Evolutionary conservation across 2,888 invertebrate species (phyloP), one percentile per base, ranked within the genome.

Genomic region (Synergus umbraculus): DNA sequence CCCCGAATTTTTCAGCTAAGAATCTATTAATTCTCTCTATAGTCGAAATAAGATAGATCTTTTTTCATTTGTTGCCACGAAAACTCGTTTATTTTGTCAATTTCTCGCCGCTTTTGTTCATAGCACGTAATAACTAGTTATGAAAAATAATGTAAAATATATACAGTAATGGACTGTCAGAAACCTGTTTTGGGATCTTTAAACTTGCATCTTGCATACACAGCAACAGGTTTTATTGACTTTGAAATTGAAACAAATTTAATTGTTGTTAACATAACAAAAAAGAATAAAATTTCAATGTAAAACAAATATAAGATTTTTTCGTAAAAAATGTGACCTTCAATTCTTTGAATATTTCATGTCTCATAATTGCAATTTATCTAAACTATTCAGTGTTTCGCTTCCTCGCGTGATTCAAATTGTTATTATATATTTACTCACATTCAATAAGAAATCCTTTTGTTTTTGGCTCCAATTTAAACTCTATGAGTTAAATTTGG

Each of bases 131-230:
- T 46, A 69, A 22, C 9, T 49, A 18, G 15, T 44, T 13, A 13
- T 44, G 18, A 66, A 43, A 66, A 67, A 43, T 29, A 29, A 29
- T 29, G 29, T 29, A 49, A 29, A 49, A 13, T 29, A 29, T 29
- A 29, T 15, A 22, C 22, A 12, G 29, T 46, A 46, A 69, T 69
- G 13, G 8, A 46, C n/a, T n/a, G n/a, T 54, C n/a, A 54, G n/a
- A 69, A 46, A 69, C 69, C 66, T 18, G 66, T 69, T 69, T 46
- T 9, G 29, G 1, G 29, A 49, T 49, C 22, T 49, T 22, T 15
- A 69, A 69, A 69, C 69, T 69, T 49, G 69, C 46, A 46, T 7
- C 46, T 54, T 54, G n/a, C n/a, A 8, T 8, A 49, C 29, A 46
- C 13, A 69, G 46, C 8, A 69, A 69, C 69, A 46, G 46, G 49